These are phyloP conservation scores for Parnassius orleans DNA, from an alignment of 2,888 invertebrate genomes.

Conservation along the genomic window DNA sequence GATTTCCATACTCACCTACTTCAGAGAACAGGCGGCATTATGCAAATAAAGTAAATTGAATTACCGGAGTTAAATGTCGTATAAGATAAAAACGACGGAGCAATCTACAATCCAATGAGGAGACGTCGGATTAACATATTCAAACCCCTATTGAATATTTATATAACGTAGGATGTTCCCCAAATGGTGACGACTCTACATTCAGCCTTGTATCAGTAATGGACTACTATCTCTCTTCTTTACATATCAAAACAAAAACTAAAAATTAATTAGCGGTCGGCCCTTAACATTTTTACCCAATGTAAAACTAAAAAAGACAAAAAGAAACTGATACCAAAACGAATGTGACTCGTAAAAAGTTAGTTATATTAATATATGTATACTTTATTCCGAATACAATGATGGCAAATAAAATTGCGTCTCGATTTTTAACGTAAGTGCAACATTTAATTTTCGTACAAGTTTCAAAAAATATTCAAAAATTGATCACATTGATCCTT, in stretches of 20 bases:
- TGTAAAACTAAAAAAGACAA: slow-evolving; percentile 22
- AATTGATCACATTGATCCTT: no score
- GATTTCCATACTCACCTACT: slow-evolving; percentile 78
- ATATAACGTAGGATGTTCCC: slow-evolving; percentile 57
- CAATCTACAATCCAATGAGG: slow-evolving; percentile 80
- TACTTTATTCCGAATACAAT: not conserved
- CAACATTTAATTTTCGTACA: no score
- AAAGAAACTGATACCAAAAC: slow-evolving; percentile 25
- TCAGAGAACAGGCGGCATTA: slow-evolving; percentile 70
- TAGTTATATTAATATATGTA: not conserved
- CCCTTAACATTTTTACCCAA: slow-evolving; percentile 36
- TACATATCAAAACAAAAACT: slow-evolving; percentile 60
- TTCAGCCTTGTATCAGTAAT: slow-evolving; percentile 73
- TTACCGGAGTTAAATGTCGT: slow-evolving; percentile 81
- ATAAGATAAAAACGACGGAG: slow-evolving; percentile 80
- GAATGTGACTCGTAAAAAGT: slow-evolving; percentile 14
- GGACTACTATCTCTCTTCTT: slow-evolving; percentile 63
- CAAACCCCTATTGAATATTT: slow-evolving; percentile 79
- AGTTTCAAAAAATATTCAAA: no score
- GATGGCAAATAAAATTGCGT: no score
- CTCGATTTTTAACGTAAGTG: no score
- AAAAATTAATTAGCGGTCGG: slow-evolving; percentile 53
- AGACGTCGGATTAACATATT: slow-evolving; percentile 77
- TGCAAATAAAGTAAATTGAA: slow-evolving; percentile 80
- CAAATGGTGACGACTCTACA: slow-evolving; percentile 53